Base-by-base conservation (phyloP, 1,140 invertebrate species). In the Dermatophagoides farinae region DNA sequence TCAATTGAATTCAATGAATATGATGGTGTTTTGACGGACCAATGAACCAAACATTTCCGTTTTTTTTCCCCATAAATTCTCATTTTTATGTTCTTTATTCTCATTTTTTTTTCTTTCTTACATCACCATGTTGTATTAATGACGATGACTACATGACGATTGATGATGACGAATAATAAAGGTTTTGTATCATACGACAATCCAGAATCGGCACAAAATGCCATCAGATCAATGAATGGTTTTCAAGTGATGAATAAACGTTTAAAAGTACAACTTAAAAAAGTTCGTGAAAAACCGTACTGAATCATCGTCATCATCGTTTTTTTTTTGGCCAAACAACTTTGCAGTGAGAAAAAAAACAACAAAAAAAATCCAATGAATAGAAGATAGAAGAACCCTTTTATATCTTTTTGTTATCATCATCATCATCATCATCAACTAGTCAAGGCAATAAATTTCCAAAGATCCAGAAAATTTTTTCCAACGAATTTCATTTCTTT, bases 141-240 rank as follows among this genome's bases (percentile, higher is more conserved):
- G 18, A n/a, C 18, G 43, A 43, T 11, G 25, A 23, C 50, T 23
- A 8, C 50, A 25, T n/a, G n/a, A n/a, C n/a, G n/a, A n/a, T 5
- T n/a, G 14, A n/a, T 16, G 16, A n/a, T 46, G 20, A 46, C 1
- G 1, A 4, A 20, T 20, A 4, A 9, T 31, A 8, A 68, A 84
- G 82, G 83, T 68, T 96, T 97, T 77, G 91, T 96, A 50, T 95
- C 90, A 55, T 97, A 90, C 71, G 89, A 95, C 74, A 96, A 91
- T 74, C 80, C 84, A 53, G 74, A 84, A 64, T 90, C 88, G 69
- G 90, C 91, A 61, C 88, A 93, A 73, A 81, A 85, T 68, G 92
- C 92, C 64, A 96, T 97, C 69, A 84, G 89, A 71, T 85, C 86
- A 67, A 95, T 97, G 89, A 91, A 97, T 76, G 87, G 90, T 66